Evolutionary conservation across 2,113 vertebrate genomes (phyloP).

Genomic region (Rhodinocichla rosea): DNA sequence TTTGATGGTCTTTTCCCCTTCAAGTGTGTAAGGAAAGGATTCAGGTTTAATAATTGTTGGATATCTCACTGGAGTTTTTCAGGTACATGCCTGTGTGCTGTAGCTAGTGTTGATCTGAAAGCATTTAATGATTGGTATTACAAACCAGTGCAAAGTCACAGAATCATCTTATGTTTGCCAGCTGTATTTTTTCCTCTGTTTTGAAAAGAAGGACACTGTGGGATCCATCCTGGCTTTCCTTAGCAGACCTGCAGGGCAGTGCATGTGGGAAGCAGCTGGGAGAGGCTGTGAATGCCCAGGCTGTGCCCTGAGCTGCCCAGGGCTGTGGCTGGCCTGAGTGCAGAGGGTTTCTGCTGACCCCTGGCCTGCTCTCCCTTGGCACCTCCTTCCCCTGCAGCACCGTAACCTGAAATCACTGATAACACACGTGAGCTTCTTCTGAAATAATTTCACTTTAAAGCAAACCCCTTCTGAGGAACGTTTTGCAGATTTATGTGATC

Average conservation of each 20-base stretch:
- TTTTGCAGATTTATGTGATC: not conserved
- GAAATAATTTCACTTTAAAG: not conserved
- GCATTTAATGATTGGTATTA: not conserved
- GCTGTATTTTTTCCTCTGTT: not conserved
- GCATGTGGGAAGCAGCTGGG: not conserved
- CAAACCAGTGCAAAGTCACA: not conserved
- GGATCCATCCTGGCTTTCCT: not conserved
- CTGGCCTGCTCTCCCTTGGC: not conserved
- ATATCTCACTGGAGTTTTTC: not conserved
- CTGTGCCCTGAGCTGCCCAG: not conserved
- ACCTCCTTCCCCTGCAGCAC: not conserved
- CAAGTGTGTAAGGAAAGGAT: not conserved
- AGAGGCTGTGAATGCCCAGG: not conserved
- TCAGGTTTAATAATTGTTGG: not conserved
- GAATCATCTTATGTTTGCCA: not conserved
- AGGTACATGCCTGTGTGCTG: not conserved
- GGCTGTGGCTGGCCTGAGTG: not conserved
- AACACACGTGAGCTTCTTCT: rapidly evolving
- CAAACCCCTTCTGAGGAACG: not conserved
- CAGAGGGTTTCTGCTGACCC: not conserved
- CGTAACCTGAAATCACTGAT: not conserved
- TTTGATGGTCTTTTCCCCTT: not conserved
- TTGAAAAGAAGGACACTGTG: rapidly evolving
- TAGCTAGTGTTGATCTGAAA: not conserved
- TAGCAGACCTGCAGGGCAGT: not conserved